Evolutionary conservation across 2,797 vertebrate genomes (phyloP).

Genomic region (Urocyon cinereoargenteus): DNA sequence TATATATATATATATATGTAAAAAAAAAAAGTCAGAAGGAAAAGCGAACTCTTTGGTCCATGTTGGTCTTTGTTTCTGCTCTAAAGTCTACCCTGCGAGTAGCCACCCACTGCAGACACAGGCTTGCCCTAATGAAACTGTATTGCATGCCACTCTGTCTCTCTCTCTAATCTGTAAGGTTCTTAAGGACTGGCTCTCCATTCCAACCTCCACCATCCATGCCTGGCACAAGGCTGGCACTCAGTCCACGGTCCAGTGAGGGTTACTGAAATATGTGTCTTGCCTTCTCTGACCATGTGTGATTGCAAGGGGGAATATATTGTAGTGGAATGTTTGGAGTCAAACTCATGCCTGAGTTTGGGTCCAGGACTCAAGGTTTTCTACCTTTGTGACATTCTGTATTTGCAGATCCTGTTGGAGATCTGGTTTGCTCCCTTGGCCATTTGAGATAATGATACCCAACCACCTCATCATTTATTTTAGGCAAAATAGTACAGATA

Average conservation of each 20-base stretch:
- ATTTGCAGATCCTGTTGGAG: not conserved
- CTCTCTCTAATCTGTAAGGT: no score
- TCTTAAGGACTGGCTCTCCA: not conserved
- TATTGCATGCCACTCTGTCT: rapidly evolving
- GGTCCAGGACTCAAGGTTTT: no score
- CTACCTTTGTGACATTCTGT: not conserved
- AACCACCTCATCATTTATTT: not conserved
- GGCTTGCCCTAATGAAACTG: not conserved
- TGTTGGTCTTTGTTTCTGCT: not conserved
- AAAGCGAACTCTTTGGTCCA: not conserved
- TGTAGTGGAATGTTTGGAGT: not conserved
- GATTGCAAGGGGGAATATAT: not conserved
- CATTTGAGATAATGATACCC: not conserved
- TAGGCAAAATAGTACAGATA: not conserved
- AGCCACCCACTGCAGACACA: rapidly evolving
- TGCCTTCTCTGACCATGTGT: not conserved
- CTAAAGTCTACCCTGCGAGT: not conserved
- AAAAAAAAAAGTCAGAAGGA: not conserved
- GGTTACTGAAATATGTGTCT: not conserved
- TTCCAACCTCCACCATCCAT: not conserved
- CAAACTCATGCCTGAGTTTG: not conserved
- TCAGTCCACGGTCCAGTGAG: not conserved
- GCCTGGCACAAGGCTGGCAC: not conserved
- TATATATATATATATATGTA: no score
- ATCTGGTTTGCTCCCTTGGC: not conserved